These are phyloP conservation scores for Trinorchestia longiramus DNA, from an alignment of 1,140 invertebrate genomes.

Conservation along the genomic window DNA sequence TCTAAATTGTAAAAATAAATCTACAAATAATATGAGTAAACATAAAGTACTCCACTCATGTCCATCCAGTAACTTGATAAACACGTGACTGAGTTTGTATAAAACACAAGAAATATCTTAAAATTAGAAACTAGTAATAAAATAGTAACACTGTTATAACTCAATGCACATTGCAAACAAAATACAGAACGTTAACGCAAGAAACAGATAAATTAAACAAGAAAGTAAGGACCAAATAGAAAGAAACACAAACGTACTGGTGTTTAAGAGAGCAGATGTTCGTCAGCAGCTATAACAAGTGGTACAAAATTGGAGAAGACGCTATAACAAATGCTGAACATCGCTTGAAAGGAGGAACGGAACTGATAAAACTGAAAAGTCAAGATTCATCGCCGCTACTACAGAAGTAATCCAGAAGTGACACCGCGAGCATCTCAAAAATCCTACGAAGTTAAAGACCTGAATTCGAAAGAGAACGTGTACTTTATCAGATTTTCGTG, in stretches of 20 bases:
- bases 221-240: not conserved
- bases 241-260: not conserved
- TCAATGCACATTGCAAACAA: not conserved
- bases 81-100: not conserved
- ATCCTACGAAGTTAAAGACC: not conserved
- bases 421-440: not conserved
- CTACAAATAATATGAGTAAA: not conserved
- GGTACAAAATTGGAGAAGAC: not conserved
- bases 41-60: not conserved
- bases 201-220: not conserved
- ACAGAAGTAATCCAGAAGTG: not conserved
- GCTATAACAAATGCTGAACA: not conserved
- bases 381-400: not conserved
- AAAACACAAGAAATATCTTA: not conserved
- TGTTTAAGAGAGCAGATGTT: not conserved
- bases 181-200: not conserved
- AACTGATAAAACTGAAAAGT: not conserved
- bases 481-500: not conserved
- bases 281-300: not conserved
- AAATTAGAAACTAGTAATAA: not conserved
- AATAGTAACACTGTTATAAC: not conserved
- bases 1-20: not conserved
- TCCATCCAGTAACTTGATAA: not conserved
- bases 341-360: not conserved
- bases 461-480: not conserved